A percentile compares a stretch with the other conserved stretches of the same genome.
Conservation (phyloP, 2,797 vertebrate genomes). For the Leptatherina wallacei region DNA sequence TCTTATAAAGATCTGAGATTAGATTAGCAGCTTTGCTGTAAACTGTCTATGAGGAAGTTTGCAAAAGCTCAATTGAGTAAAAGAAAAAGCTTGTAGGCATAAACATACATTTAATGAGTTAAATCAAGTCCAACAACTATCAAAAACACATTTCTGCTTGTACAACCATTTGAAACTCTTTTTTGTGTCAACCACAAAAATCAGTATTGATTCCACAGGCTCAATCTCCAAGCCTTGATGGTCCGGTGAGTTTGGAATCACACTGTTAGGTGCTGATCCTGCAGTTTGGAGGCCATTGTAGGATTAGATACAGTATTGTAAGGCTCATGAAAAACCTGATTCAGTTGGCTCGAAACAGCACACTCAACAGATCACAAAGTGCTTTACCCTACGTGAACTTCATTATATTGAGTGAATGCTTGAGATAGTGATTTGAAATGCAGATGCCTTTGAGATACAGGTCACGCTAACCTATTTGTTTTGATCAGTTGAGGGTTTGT, state of each 20-base stretch:
- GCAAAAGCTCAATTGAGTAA: too few species aligned
- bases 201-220: slow-evolving; percentile 14
- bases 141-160: background rate
- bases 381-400: slow-evolving; percentile 11
- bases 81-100: background rate
- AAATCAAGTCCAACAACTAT: background rate
- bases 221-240: background rate
- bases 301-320: slow-evolving; percentile 12
- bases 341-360: slow-evolving; percentile 22
- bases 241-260: slow-evolving; percentile 24
- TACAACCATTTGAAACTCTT: background rate
- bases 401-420: slow-evolving; percentile 9
- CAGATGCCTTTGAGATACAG: slow-evolving; percentile 40
- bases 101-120: background rate
- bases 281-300: slow-evolving; percentile 30
- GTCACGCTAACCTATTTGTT: slow-evolving; percentile 45
- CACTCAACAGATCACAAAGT: slow-evolving; percentile 34
- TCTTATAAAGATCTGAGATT: too few species aligned
- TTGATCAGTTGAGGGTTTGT: slow-evolving; percentile 62
- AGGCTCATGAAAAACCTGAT: slow-evolving; percentile 13
- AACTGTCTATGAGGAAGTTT: too few species aligned
- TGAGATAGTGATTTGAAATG: slow-evolving; percentile 45
- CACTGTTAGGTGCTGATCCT: slow-evolving; percentile 38
- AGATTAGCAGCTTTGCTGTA: too few species aligned
- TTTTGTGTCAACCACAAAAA: slow-evolving; percentile 3